A percentile compares a stretch with the other conserved stretches of the same genome.
These are phyloP conservation scores for Phragmatobia fuliginosa DNA, from an alignment of 2,888 invertebrate species.

Conservation along the genomic window DNA sequence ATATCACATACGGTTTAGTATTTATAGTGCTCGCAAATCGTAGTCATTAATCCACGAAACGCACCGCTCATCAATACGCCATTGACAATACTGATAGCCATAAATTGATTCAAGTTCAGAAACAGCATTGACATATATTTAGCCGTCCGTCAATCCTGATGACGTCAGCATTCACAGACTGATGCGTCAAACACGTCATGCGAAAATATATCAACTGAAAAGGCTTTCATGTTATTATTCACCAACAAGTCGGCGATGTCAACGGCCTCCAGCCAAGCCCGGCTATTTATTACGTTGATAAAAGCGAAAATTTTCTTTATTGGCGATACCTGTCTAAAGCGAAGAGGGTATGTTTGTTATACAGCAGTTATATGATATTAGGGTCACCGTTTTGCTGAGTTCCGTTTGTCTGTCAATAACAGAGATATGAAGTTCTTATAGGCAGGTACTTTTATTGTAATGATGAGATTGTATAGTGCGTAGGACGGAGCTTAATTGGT, in stretches of 20 bases:
- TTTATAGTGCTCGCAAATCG: background rate
- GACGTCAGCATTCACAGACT: constrained; percentile 5
- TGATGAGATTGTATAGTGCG: constrained; percentile 30
- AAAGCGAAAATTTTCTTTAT: constrained; percentile 45
- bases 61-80: background rate
- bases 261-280: constrained; percentile 33
- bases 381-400: constrained; percentile 34
- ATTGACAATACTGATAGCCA: background rate
- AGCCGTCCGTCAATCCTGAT: constrained; percentile 12
- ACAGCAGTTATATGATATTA: constrained; percentile 28
- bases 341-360: constrained; percentile 24
- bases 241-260: constrained; percentile 31
- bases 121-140: constrained; percentile 14
- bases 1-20: background rate
- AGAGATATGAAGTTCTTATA: constrained; percentile 37
- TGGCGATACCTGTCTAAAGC: constrained; percentile 26
- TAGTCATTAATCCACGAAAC: background rate
- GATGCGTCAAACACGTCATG: constrained; percentile 11
- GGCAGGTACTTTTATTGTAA: constrained; percentile 33
- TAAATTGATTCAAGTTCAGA: constrained; percentile 10
- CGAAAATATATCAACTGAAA: constrained; percentile 11
- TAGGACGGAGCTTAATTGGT: constrained; percentile 23
- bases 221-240: constrained; percentile 24
- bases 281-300: constrained; percentile 49
- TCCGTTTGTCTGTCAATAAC: constrained; percentile 42